A percentile compares a stretch with the other conserved stretches of the same genome.
Evolutionary conservation across 2,888 invertebrate species (phyloP).

Genomic region (Eupeodes latifasciatus): DNA sequence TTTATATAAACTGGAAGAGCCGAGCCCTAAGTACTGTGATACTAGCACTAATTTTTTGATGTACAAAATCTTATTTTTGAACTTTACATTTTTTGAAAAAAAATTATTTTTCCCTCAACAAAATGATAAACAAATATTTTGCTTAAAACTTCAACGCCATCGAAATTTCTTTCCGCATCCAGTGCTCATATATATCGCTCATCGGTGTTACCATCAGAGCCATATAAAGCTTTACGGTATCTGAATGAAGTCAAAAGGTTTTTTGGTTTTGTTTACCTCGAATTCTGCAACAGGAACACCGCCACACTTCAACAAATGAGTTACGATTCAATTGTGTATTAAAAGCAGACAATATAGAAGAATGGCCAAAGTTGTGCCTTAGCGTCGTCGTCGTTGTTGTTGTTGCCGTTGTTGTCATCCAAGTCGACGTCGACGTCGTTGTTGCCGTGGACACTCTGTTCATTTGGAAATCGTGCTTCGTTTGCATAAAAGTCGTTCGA

Average conservation of each 20-base stretch:
- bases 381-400: not conserved
- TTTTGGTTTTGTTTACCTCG: not conserved
- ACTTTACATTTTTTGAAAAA: too few species aligned
- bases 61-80: too few species aligned
- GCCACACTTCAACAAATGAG: constrained; percentile 66
- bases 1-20: too few species aligned
- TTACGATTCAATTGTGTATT: constrained; percentile 71
- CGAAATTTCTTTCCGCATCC: not conserved
- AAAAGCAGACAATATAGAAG: constrained; percentile 25
- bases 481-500: constrained; percentile 71
- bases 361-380: constrained; percentile 46
- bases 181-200: not conserved
- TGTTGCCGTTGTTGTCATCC: not conserved
- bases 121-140: not conserved
- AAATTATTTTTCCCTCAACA: too few species aligned
- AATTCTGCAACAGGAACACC: not conserved
- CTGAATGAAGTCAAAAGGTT: not conserved
- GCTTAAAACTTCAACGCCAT: not conserved
- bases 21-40: too few species aligned
- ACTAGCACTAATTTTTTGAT: too few species aligned
- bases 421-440: too few species aligned
- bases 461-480: constrained; percentile 74
- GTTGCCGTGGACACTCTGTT: constrained; percentile 56
- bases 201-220: not conserved
- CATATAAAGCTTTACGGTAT: not conserved